Base-by-base conservation (phyloP, 2,797 vertebrate species). In the Spondyliosoma cantharus region DNA sequence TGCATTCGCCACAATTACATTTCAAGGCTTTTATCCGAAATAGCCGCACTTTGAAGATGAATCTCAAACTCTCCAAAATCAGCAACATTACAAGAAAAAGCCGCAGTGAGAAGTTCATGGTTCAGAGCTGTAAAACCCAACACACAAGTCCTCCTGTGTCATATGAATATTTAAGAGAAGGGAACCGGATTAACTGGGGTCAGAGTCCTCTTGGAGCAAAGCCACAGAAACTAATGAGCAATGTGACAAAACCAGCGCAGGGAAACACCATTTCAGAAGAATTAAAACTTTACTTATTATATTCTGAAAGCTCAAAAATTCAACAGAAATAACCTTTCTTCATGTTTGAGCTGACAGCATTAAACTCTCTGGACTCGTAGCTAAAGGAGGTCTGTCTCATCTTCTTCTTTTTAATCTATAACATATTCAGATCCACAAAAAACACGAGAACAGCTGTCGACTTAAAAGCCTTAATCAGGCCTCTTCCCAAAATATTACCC, bases 171-270 rank as follows among this genome's bases (percentile, higher is more conserved):
- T 82, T 61, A 43, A 76, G 59, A 76, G 74, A 53, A 46, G 54
- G 32, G 67, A 74, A 62, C 48, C 24, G 49, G 81, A 87, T 88
- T 84, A 89, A 86, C 80, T 70, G 9, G 46, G 90, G 90, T 89
- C 89, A 91, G 87, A 83, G 89, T 90, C 85, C 89, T 63, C 16
- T n/a, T 25, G 24, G 71, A 65, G 61, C 9, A 59, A 56, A 69
- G 54, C 87, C 67, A 54, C 84, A 45, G 57, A 66, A 43, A 63
- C 78, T 80, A 82, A 89, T 69, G 78, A 90, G 81, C 80, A 57
- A 25, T 19, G 73, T 78, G 81, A 74, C 71, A 12, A 12, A 58
- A 57, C 13, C 48, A 2, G 66, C 42, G 22, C 43, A 2, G 67
- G 46, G 52, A 24, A 53, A 74, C 57, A 0, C 9, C 3, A 17